Percentiles rank a stretch among this genome's conserved stretches.
These are phyloP conservation scores for Clupea harengus DNA, from an alignment of 2,113 vertebrate genomes.

Conservation along the genomic window DNA sequence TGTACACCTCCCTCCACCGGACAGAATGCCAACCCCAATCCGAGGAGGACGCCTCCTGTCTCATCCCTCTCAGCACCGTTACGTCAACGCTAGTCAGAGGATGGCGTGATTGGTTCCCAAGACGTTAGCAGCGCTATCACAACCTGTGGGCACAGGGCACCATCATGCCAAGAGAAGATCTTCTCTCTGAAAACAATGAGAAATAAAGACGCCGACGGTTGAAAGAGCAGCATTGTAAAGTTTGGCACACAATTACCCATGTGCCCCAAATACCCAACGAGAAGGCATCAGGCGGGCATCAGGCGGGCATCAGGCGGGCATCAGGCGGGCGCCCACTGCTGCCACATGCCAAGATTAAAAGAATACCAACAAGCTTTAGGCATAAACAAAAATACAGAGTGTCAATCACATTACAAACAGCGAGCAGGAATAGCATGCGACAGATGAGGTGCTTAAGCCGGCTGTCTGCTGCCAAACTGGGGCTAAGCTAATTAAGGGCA, in stretches of 20 bases:
- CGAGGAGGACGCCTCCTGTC: too few relatives aligned
- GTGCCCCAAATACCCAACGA: neutral
- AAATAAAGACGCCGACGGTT: too few relatives aligned
- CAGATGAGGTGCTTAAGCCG: neutral
- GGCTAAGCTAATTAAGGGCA: neutral
- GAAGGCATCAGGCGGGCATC: neutral
- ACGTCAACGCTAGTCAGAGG: too few relatives aligned
- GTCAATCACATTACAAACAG: neutral
- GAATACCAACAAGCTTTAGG: neutral
- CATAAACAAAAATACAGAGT: neutral
- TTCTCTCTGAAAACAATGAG: too few relatives aligned
- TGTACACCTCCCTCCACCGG: too few relatives aligned
- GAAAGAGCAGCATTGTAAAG: too few relatives aligned
- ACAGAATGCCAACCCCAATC: too few relatives aligned
- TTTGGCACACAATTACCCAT: neutral
- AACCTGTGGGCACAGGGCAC: too few relatives aligned
- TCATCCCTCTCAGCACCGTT: too few relatives aligned
- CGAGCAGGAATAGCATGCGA: neutral
- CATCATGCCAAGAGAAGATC: too few relatives aligned
- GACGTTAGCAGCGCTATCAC: too few relatives aligned
- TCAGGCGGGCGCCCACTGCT: neutral
- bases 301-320: slow-evolving; percentile 6
- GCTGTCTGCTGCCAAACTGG: neutral
- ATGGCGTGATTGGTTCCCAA: too few relatives aligned
- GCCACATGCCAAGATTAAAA: neutral